Evolutionary conservation across 2,797 vertebrate genomes (phyloP), one percentile per base, ranked within the genome.

Genomic region (Alca torda): DNA sequence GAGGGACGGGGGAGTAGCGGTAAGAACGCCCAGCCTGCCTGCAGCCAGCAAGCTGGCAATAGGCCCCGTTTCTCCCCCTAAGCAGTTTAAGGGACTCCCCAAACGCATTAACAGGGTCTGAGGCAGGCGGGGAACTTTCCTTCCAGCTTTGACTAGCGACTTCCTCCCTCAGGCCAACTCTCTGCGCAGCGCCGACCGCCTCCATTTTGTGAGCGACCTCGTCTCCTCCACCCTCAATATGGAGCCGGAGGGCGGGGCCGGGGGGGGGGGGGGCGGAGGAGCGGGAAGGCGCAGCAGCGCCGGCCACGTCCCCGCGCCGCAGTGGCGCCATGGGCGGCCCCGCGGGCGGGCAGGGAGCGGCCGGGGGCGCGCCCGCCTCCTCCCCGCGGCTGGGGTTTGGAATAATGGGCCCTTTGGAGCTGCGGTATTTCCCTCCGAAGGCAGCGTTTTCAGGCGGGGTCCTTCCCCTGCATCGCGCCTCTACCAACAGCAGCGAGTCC

Each of bases 181-280:
- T 31, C 10, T 9, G 39, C 84, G 28, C 53, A 12, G 33, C 46
- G 7, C 14, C 6, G 15, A 1, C 33, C 7, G 64, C 90, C 83
- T 84, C 97, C 91, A 95, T 93, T 98, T 98, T 98, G 97, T 97
- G 88, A 90, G 11, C 20, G 6, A 60, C 41, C 91, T 54, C 18
- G 0, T 6, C 84, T 33, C 67, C 35, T 43, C 41, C 65, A 86
- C 72, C 46, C 63, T 61, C 89, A 97, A 94, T 87, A 96, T 94
- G 96, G 96, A 56, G 95, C 3, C 72, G 60, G 39, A 9, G 76
- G 93, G 92, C 63, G 90, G 90, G 63, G 78, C 86, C 51, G 13
- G 3, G 3, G 20, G 39, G n/a, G 4, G 30, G 28, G 13, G 3
- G 3, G 20, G 39, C 31, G 4, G 30, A 31, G 10, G 4, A 13